phyloP scores from a whole-genome alignment of 2,113 vertebrate genomes.

The Mixornis gularis region DNA sequence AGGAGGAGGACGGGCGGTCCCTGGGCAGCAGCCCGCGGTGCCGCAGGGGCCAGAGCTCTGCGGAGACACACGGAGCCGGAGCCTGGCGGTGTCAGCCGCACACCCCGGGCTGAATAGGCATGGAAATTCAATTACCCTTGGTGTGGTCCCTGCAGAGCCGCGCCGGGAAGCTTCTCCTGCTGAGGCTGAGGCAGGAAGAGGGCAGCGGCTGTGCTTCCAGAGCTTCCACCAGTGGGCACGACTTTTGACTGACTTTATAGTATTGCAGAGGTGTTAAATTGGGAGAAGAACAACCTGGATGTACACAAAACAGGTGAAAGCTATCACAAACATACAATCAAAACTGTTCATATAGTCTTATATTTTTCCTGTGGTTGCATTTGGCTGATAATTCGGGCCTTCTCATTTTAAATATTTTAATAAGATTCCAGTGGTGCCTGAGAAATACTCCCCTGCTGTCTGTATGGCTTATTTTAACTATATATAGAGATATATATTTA shows the following conservation, averaged over 20 bases:
- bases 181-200: neutral
- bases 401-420: constrained; percentile 1
- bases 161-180: neutral
- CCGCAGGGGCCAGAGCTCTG: fast-evolving
- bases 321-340: neutral
- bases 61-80: neutral
- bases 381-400: neutral
- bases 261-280: neutral
- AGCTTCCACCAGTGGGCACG: neutral
- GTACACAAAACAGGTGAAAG: neutral
- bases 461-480: neutral
- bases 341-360: neutral
- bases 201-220: neutral
- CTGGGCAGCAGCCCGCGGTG: neutral
- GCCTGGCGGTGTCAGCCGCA: neutral
- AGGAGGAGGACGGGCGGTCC: fast-evolving
- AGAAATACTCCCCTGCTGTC: neutral
- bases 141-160: neutral
- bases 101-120: neutral
- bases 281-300: neutral
- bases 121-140: constrained; percentile 43
- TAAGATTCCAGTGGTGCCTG: neutral
- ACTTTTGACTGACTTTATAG: neutral
- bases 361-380: neutral
- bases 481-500: neutral